Evolutionary conservation across 2,113 vertebrate genomes (phyloP).

Genomic region (Gnathonemus echidnorhynchus): DNA sequence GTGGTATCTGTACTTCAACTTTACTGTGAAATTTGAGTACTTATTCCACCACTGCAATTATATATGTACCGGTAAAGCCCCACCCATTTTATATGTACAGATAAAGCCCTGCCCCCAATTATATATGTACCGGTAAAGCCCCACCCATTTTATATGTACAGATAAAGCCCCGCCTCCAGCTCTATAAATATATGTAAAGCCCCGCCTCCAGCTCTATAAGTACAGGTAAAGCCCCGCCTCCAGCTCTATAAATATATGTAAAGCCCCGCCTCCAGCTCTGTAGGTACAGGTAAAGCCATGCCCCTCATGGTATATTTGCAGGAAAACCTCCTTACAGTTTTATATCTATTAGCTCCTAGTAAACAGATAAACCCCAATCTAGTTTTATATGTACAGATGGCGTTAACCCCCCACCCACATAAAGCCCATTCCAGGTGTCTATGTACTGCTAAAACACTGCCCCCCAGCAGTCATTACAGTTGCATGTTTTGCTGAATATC

Average conservation of each 20-base stretch:
- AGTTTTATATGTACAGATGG: constrained; percentile 99
- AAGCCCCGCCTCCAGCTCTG: constrained; percentile 77
- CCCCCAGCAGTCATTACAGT: background rate
- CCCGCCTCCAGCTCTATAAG: constrained; percentile 56
- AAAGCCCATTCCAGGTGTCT: constrained; percentile 75
- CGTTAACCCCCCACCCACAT: background rate
- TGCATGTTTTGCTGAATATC: background rate
- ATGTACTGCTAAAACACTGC: constrained; percentile 83
- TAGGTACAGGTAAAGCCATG: constrained; percentile 67
- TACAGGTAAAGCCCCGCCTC: constrained; percentile 68
- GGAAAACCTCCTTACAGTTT: background rate
- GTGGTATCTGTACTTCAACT: background rate
- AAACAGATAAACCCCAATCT: background rate
- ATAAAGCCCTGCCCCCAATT: constrained; percentile 66
- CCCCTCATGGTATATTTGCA: background rate
- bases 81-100: background rate
- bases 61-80: background rate
- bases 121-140: constrained; percentile 92
- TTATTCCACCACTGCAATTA: background rate
- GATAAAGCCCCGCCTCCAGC: constrained; percentile 42
- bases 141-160: background rate
- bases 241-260: background rate
- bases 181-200: background rate
- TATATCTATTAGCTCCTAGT: constrained; percentile 51
- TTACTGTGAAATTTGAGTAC: background rate